These are phyloP conservation scores for Epirrita christyi DNA, from an alignment of 2,888 invertebrate species.

Conservation along the genomic window DNA sequence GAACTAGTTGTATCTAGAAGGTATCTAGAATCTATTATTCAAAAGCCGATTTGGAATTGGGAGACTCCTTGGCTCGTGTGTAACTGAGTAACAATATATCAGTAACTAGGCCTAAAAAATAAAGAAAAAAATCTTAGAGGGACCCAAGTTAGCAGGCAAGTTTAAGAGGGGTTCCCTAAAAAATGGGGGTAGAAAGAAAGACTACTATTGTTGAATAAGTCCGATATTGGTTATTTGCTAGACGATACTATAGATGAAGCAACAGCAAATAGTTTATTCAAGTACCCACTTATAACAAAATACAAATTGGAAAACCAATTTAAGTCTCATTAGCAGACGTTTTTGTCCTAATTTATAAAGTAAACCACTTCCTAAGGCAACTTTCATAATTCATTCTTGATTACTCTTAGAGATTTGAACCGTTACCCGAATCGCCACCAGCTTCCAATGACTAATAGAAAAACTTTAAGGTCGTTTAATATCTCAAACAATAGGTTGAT, in stretches of 20 bases:
- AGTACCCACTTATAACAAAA: slow-evolving; percentile 22
- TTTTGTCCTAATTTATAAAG: slow-evolving; percentile 47
- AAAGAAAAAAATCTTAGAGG: too few species aligned
- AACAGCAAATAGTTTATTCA: slow-evolving; percentile 11
- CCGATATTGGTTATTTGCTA: neutral
- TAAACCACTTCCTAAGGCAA: slow-evolving; percentile 38
- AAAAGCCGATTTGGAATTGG: neutral
- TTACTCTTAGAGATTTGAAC: slow-evolving; percentile 46
- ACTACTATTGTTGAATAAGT: neutral
- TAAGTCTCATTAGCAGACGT: slow-evolving; percentile 42
- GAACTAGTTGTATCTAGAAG: slow-evolving; percentile 2
- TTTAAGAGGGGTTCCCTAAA: too few species aligned
- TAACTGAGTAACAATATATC: too few species aligned
- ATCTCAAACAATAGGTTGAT: slow-evolving; percentile 53
- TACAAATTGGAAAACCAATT: slow-evolving; percentile 36
- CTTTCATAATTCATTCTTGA: slow-evolving; percentile 56
- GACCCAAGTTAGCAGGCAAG: too few species aligned
- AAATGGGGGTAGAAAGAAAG: neutral
- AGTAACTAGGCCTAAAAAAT: too few species aligned
- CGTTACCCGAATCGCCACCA: slow-evolving; percentile 45
- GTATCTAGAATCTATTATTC: neutral
- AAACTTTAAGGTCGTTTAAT: slow-evolving; percentile 45
- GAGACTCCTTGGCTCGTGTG: too few species aligned
- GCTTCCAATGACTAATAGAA: slow-evolving; percentile 44
- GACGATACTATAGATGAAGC: neutral